Percentiles rank a stretch among this genome's conserved stretches.
Evolutionary conservation across 2,888 invertebrate genomes (phyloP).

Genomic region (Drosophila recens): DNA sequence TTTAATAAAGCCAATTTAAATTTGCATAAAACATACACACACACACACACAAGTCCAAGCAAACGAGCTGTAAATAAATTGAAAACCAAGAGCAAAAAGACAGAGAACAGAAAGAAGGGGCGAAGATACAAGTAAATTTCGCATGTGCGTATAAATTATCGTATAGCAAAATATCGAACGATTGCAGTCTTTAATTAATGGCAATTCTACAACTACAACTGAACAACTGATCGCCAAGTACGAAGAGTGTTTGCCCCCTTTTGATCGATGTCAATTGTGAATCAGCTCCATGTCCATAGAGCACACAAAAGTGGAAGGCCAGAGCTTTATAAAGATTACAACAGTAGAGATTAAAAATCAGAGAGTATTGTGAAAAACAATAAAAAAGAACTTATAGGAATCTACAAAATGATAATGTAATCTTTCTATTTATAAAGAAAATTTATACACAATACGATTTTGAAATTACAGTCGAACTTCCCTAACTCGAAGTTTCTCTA

Average conservation of each 20-base stretch:
- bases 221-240: conserved; percentile 27
- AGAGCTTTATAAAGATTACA: conserved; percentile 8
- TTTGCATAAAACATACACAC: conserved; percentile 50
- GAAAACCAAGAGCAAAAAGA: conserved; percentile 16
- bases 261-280: conserved; percentile 76
- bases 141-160: conserved; percentile 65
- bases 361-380: not conserved
- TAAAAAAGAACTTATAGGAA: conserved; percentile 7
- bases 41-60: not conserved
- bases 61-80: conserved; percentile 15
- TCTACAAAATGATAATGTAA: conserved; percentile 16
- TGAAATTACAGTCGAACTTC: too few relatives aligned
- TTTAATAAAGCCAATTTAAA: conserved; percentile 59
- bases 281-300: conserved; percentile 24
- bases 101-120: not conserved
- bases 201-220: conserved; percentile 49
- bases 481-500: too few relatives aligned
- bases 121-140: conserved; percentile 11
- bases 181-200: conserved; percentile 75
- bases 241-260: conserved; percentile 48
- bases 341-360: conserved; percentile 29
- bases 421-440: conserved; percentile 18
- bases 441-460: not conserved
- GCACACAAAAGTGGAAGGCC: not conserved
- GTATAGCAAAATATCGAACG: conserved; percentile 67